A percentile compares a stretch with the other conserved stretches of the same genome.
Conservation (phyloP, 53 echinoderm and acorn worm genomes). For the Pentamera pediparva region DNA sequence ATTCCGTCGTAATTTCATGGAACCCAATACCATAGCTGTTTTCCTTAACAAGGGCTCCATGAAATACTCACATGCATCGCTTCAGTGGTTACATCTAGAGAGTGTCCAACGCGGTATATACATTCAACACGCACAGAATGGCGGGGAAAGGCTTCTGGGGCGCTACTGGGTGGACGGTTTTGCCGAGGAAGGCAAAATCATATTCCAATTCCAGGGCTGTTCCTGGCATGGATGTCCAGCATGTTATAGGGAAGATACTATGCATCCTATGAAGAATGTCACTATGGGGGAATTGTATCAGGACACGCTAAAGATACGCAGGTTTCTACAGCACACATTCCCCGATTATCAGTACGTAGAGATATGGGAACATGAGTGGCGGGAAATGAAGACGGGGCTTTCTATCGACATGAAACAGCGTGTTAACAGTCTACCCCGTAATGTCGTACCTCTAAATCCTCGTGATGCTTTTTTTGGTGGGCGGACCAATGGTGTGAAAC, state of each 20-base stretch:
- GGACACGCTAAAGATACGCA: not conserved
- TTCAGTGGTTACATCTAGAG: constrained; percentile 34
- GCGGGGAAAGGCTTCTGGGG: constrained; percentile 20
- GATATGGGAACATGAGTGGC: constrained; percentile 23
- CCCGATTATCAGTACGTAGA: not conserved
- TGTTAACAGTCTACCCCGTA: not conserved
- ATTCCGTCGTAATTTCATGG: constrained; percentile 38
- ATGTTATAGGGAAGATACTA: constrained; percentile 26
- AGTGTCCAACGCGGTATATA: not conserved
- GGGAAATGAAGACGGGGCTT: not conserved
- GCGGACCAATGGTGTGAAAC: constrained; percentile 41
- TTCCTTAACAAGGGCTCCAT: constrained; percentile 15
- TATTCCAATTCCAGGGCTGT: constrained; percentile 15
- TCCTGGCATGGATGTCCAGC: constrained; percentile 30
- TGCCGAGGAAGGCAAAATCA: not conserved
- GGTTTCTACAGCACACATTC: not conserved
- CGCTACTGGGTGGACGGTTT: constrained; percentile 24
- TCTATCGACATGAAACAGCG: not conserved
- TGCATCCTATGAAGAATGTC: not conserved
- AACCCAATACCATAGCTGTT: constrained; percentile 23
- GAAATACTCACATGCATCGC: constrained; percentile 13
- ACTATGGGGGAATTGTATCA: constrained; percentile 33
- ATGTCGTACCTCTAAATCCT: constrained; percentile 5
- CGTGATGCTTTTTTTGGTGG: constrained; percentile 47
- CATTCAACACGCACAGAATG: constrained; percentile 30